Evolutionary conservation across 2,797 vertebrate species (phyloP), one percentile per base, ranked within the genome.

Genomic region (Graptemys geographica): DNA sequence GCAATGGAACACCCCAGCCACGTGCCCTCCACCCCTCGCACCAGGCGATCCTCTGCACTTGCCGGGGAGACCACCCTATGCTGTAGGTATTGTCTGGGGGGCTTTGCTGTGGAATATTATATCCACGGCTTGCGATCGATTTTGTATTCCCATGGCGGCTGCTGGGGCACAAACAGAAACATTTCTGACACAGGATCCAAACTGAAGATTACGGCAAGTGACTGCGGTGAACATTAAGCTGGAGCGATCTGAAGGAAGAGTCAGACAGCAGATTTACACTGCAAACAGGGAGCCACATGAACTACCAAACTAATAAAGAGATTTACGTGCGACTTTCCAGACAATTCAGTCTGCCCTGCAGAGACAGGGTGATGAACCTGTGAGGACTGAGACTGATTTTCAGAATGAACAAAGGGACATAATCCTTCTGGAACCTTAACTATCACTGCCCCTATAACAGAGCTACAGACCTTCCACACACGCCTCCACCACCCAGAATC

Each of bases 391-490:
- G 23, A 25, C 41, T 7, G 72, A 47, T 47, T 27, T 47, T 27
- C 6, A 2, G 41, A 76, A 76, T 1, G 11, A 76, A 37, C 16
- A 10, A 37, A 21, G 33, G 72, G 41, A 47, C 72, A 10, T 21
- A 9, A 72, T 11, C 21, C 72, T 47, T 25, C 23, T 44, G 72
- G 23, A 41, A 15, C 72, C 41, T 9, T 28, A 12, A 37, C 41
- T 15, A 27, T 27, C 72, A 27, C 25, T 7, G 25, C 12, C 37
- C 5, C 23, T 27, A 4, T 69, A 27, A 27, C 11, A 15, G 19
- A 11, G 28, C 56, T 7, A 92, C 94, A 27, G 47, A 99, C 98
- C 98, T 99, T 98, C 97, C 98, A 98, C 81, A 98, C 96, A n/a
- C 96, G 96, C 5, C 94, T 97, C 98, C 98, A 99, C 98, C 98